Percentiles rank a stretch among this genome's conserved stretches.
Evolutionary conservation across 1,140 invertebrate genomes (phyloP).

Genomic region (Saxidomus purpurata): DNA sequence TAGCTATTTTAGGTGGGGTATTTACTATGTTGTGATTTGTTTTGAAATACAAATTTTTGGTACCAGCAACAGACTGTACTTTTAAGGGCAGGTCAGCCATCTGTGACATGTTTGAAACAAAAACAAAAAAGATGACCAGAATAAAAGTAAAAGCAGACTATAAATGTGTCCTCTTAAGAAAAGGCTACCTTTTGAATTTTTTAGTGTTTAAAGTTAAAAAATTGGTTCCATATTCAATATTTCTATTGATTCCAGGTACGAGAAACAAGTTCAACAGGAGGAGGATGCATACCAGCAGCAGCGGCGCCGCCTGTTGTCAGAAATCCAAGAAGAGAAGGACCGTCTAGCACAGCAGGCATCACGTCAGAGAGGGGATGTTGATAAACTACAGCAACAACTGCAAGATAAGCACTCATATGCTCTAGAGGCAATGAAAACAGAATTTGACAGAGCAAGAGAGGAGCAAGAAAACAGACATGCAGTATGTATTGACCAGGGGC

Average conservation of each 20-base stretch:
- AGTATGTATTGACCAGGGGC: constrained; percentile 76
- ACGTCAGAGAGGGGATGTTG: constrained; percentile 84
- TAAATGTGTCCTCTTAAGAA: no score
- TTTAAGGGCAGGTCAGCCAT: no score
- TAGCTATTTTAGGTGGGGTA: no score
- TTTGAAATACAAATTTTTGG: no score
- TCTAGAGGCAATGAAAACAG: constrained; percentile 84
- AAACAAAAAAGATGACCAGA: no score
- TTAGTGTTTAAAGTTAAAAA: no score
- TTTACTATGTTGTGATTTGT: no score
- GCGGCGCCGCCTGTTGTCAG: constrained; percentile 83
- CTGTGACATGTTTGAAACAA: no score
- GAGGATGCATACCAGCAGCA: constrained; percentile 85
- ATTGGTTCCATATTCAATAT: no score
- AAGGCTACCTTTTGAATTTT: no score
- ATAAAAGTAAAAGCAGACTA: no score
- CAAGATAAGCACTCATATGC: constrained; percentile 84
- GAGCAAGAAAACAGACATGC: constrained; percentile 85
- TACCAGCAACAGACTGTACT: no score
- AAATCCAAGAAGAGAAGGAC: constrained; percentile 86
- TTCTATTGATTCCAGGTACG: constrained; percentile 85
- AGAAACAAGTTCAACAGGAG: constrained; percentile 86
- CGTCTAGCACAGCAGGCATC: constrained; percentile 81
- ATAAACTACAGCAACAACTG: constrained; percentile 84
- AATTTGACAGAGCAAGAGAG: constrained; percentile 85